Base-by-base conservation (phyloP, 1,140 invertebrate species). In the Ruditapes philippinarum region DNA sequence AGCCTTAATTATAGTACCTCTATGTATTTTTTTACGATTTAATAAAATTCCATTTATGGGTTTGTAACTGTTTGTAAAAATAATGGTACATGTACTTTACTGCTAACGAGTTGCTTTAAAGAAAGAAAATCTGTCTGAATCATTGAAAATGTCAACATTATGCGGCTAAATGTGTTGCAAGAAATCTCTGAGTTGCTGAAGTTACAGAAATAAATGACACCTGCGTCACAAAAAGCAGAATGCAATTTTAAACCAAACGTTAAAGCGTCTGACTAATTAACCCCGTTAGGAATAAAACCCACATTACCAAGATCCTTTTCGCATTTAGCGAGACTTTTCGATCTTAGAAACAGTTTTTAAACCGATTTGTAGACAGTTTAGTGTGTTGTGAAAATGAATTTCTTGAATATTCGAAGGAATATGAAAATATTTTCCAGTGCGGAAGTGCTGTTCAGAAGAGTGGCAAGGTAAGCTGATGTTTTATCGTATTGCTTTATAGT, bases 341-440 rank as follows among this genome's bases (percentile, higher is more conserved):
- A 28, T 60, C 57, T n/a, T 7, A 7, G 57, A 60, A 28, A 60
- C 7, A 5, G 42, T 65, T 28, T 65, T 33, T 1, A 31, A 31
- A 14, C 4, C 17, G 33, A 31, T 31, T 9, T 65, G 62, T n/a
- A n/a, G n/a, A n/a, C n/a, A 25, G 12, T 31, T 65, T 31, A 31
- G 4, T 4, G 28, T 33, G n/a, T 28, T 60, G 19, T n/a, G 25
- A 7, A n/a, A 60, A 65, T 65, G 62, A 65, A 31, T 31, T 65
- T 65, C 31, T 31, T 65, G 12, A 65, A 65, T 65, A 25, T 65
- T 14, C 62, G 62, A 65, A 65, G 62, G 62, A 65, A 65, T 65
- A 65, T 65, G 31, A 65, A 31, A 65, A 65, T 65, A 65, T 65
- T 65, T 65, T 25, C 17, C 9, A 65, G 62, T 65, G 62, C 62